Percentiles rank a stretch among this genome's conserved stretches.
phyloP scores from a whole-genome alignment of 64 coral and sea anemone species.

The Acropora yongei region DNA sequence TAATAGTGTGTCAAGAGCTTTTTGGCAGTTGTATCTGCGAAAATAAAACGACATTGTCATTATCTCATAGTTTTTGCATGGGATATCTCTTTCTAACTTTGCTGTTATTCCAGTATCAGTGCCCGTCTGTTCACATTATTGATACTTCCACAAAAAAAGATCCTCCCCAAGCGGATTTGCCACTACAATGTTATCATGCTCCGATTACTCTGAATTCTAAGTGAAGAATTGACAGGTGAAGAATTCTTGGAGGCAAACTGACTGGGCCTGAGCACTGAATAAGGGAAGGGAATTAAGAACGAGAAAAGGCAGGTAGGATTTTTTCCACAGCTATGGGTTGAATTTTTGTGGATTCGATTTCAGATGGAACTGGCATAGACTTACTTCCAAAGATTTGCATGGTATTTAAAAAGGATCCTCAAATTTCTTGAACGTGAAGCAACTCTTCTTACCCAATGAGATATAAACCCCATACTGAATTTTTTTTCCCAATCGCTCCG shows the following conservation, averaged over 20 bases:
- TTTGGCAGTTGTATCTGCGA: conserved; percentile 24
- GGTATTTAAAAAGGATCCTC: background rate
- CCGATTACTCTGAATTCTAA: too few species aligned
- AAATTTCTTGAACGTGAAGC: conserved; percentile 13
- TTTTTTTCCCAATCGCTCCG: background rate
- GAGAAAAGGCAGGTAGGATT: too few species aligned
- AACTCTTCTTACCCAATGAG: background rate
- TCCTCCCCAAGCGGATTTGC: too few species aligned
- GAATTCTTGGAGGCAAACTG: too few species aligned
- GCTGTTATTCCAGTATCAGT: too few species aligned
- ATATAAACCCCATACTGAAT: background rate
- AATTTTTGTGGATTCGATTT: background rate
- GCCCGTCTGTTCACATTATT: too few species aligned
- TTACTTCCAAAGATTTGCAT: conserved; percentile 49
- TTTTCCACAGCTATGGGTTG: background rate
- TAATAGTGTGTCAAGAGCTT: conserved; percentile 17
- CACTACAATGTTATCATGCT: too few species aligned
- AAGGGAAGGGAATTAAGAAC: too few species aligned
- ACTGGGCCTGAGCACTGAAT: too few species aligned
- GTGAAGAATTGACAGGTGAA: too few species aligned
- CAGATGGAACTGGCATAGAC: background rate
- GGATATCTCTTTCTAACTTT: too few species aligned
- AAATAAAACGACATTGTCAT: background rate
- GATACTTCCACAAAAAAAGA: too few species aligned
- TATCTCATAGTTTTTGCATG: background rate